Base-by-base conservation (phyloP, 2,888 invertebrate genomes). In the Podabrus alpinus region DNA sequence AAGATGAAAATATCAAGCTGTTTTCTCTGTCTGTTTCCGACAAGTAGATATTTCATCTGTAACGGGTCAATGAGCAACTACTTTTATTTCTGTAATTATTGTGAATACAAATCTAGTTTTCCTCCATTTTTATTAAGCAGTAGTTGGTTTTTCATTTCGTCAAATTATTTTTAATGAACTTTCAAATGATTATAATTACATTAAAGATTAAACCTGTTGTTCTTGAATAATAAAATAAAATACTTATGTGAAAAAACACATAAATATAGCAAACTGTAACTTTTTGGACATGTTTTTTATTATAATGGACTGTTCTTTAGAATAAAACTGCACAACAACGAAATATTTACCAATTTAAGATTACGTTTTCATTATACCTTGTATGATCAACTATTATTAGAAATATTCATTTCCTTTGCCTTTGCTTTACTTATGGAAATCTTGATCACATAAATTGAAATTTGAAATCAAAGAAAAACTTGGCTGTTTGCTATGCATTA, bases 11-110 rank as follows among this genome's bases (percentile, higher is more conserved):
- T 72, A 67, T 68, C 75, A 29, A 15, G 64, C 62, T 19, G 66
- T 67, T 74, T 73, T 69, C 69, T 59, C 61, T 66, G 61, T 73
- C 76, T 76, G 76, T 68, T 76, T 68, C 64, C 73, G 76, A 76
- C 76, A 74, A 71, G 45, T 73, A 66, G 76, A 76, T 76, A 76
- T 76, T 73, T 74, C 66, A 66, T 74, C 29, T 73, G 68, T 71
- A 64, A 71, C 73, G 73, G 76, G 66, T 71, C 76, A 75, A 15
- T 24, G 66, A 61, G 15, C 66, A 69, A 60, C 66, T 67, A 11
- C 17, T 21, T 69, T 61, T 60, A 66, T 45, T 45, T 45, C n/a
- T 45, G n/a, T 45, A 45, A 45, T 45, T 45, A 45, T 45, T 45
- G 45, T n/a, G 13, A 45, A 45, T 45, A 45, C n/a, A 45, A 45